These are phyloP conservation scores for Ecliptopera silaceata DNA, from an alignment of 2,888 invertebrate species.

Conservation along the genomic window DNA sequence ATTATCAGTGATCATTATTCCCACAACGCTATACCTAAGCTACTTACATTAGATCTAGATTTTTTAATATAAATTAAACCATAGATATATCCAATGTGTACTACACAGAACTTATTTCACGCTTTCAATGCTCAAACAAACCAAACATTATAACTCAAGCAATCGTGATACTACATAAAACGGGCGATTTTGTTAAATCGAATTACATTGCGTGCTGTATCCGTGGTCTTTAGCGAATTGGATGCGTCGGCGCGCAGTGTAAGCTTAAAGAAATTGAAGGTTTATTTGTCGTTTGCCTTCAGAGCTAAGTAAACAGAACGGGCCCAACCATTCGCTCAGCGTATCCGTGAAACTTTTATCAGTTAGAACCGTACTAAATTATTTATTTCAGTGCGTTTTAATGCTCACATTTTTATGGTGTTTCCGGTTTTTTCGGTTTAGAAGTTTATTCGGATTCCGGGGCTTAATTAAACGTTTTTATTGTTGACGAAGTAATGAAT, in stretches of 20 bases:
- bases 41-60: too few species aligned
- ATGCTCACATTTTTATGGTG: constrained; percentile 48
- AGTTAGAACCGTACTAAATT: constrained; percentile 44
- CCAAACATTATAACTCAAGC: constrained; percentile 27
- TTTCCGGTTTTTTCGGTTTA: constrained; percentile 45
- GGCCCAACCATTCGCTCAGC: constrained; percentile 43
- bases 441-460: constrained; percentile 44
- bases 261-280: too few species aligned
- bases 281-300: too few species aligned
- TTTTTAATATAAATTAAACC: too few species aligned
- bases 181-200: too few species aligned
- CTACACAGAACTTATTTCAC: constrained; percentile 4
- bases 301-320: constrained; percentile 43
- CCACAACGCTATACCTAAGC: too few species aligned
- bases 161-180: too few species aligned
- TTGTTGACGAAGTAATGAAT: constrained; percentile 20
- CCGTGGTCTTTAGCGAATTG: too few species aligned
- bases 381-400: constrained; percentile 52
- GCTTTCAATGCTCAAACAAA: constrained; percentile 9
- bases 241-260: too few species aligned
- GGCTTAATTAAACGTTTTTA: constrained; percentile 26
- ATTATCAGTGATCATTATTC: too few species aligned
- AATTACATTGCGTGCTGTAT: too few species aligned
- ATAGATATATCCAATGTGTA: not conserved
- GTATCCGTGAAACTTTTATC: constrained; percentile 52